A percentile compares a stretch with the other conserved stretches of the same genome.
These are phyloP conservation scores for Eptatretus atami DNA, from an alignment of 2,797 vertebrate genomes.

Conservation along the genomic window DNA sequence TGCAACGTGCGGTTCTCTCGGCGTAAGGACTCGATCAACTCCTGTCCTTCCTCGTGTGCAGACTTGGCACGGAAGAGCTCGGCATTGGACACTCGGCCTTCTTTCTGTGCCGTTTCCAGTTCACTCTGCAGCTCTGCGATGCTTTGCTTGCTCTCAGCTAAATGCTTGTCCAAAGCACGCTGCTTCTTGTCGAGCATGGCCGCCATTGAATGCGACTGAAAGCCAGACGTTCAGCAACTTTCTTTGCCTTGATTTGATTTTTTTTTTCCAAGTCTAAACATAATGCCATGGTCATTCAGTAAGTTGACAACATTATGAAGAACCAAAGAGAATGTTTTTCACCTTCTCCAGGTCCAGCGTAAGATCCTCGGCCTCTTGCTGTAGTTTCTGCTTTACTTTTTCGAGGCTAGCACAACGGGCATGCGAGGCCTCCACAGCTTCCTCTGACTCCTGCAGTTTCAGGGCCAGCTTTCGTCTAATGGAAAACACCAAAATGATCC, in stretches of 20 bases:
- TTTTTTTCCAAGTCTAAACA: too few relatives aligned
- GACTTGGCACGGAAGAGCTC: slow-evolving; percentile 37
- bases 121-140: slow-evolving; percentile 27
- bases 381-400: slow-evolving; percentile 26
- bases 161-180: slow-evolving; percentile 28
- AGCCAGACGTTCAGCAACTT: slow-evolving; percentile 8
- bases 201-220: slow-evolving; percentile 19
- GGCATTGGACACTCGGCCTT: slow-evolving; percentile 20
- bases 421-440: slow-evolving; percentile 17
- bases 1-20: slow-evolving; percentile 29
- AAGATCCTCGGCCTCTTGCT: slow-evolving; percentile 23
- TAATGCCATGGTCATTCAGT: too few relatives aligned
- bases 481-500: too few relatives aligned
- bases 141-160: slow-evolving; percentile 29
- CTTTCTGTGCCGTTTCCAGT: slow-evolving; percentile 31
- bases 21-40: slow-evolving; percentile 22
- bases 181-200: slow-evolving; percentile 31
- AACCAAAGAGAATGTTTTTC: too few relatives aligned
- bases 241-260: too few relatives aligned
- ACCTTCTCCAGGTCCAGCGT: slow-evolving; percentile 22
- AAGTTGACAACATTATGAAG: too few relatives aligned
- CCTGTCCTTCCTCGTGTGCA: slow-evolving; percentile 23
- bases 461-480: slow-evolving; percentile 17
- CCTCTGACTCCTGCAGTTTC: slow-evolving; percentile 23
- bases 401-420: slow-evolving; percentile 17